phyloP scores from a whole-genome alignment of 2,888 invertebrate species.

The Cheilosia vulpina region DNA sequence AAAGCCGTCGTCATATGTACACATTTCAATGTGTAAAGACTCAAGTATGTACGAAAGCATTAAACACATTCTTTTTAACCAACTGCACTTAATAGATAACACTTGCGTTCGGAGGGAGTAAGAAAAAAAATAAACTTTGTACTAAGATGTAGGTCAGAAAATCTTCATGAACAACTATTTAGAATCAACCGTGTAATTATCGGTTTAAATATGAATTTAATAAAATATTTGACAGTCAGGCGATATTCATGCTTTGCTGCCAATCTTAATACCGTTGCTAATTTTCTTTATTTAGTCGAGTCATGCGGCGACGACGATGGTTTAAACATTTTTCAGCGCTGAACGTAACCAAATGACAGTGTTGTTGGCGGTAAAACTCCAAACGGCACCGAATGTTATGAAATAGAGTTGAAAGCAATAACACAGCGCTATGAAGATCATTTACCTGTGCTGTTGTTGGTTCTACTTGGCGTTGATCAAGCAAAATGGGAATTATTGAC shows the following conservation, averaged over 20 bases:
- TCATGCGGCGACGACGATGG: too few species aligned
- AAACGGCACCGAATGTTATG: too few species aligned
- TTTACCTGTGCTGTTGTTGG: too few species aligned
- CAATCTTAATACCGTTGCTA: not conserved
- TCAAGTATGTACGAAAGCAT: constrained; percentile 34
- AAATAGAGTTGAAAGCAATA: too few species aligned
- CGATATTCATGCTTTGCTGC: not conserved
- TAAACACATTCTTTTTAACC: constrained; percentile 24
- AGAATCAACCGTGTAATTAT: not conserved
- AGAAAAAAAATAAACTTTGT: not conserved
- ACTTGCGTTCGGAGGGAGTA: constrained; percentile 1
- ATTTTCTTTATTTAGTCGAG: not conserved
- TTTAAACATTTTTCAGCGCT: too few species aligned
- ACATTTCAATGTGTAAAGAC: constrained; percentile 23
- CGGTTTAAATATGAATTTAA: not conserved
- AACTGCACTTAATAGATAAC: constrained; percentile 34
- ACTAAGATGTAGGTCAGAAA: constrained; percentile 23
- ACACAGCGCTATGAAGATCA: too few species aligned
- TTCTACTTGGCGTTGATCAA: too few species aligned
- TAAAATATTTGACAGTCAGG: not conserved
- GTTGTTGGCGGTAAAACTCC: too few species aligned
- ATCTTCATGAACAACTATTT: not conserved
- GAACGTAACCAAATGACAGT: too few species aligned
- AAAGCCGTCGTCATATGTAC: constrained; percentile 47
- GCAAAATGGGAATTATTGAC: too few species aligned